Conservation (phyloP, 2,113 vertebrate species). For the Donacobius atricapilla region DNA sequence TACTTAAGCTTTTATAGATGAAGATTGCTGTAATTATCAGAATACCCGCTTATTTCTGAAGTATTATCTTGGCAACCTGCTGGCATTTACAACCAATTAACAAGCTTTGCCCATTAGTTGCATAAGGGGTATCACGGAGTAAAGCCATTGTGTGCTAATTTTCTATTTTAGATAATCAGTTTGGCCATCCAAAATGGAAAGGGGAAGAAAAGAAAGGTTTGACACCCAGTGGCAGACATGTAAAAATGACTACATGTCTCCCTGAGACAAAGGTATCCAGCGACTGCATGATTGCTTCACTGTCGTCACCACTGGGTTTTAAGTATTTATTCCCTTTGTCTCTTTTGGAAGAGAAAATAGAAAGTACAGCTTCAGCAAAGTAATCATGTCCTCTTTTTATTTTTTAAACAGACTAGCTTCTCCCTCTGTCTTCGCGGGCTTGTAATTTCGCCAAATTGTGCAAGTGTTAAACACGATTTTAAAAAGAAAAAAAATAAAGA, state of each 20-base stretch:
- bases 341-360: slow-evolving; percentile 77
- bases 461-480: slow-evolving; percentile 72
- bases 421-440: slow-evolving; percentile 65
- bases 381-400: slow-evolving; percentile 77
- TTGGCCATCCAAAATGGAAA: slow-evolving; percentile 81
- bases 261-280: slow-evolving; percentile 83
- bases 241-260: slow-evolving; percentile 79
- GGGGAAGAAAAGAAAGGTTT: slow-evolving; percentile 82
- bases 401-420: slow-evolving; percentile 69
- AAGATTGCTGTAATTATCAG: slow-evolving; percentile 99
- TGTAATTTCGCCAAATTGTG: slow-evolving; percentile 81
- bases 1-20: slow-evolving; percentile 92
- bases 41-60: slow-evolving; percentile 99
- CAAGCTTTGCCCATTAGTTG: slow-evolving; percentile 97
- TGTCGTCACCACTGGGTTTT: slow-evolving; percentile 75
- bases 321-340: slow-evolving; percentile 82
- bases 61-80: slow-evolving; percentile 95
- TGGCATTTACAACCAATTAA: slow-evolving; percentile 99
- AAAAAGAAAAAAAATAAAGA: background rate
- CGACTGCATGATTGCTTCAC: slow-evolving; percentile 77
- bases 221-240: slow-evolving; percentile 82
- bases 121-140: slow-evolving; percentile 84
- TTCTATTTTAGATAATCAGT: slow-evolving; percentile 88
- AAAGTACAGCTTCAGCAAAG: slow-evolving; percentile 73
- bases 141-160: slow-evolving; percentile 90